These are phyloP conservation scores for Gambusia affinis DNA, from an alignment of 2,113 vertebrate genomes.

Conservation along the genomic window DNA sequence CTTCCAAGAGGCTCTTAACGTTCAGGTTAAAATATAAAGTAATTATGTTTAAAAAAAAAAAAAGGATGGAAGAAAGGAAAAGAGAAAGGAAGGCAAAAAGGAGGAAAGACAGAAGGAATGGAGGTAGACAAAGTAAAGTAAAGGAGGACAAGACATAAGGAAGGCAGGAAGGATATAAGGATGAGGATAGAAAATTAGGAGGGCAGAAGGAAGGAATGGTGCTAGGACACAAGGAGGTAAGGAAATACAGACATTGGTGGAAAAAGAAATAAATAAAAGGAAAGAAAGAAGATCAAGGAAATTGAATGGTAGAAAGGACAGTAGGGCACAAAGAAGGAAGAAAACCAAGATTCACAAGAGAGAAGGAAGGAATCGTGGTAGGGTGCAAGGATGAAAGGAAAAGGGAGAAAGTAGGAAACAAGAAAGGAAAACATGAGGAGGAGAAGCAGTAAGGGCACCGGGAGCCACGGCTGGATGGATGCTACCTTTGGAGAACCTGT, in stretches of 20 bases:
- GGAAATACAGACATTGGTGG: too few species aligned
- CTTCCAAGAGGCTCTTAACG: too few species aligned
- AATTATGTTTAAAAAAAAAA: too few species aligned
- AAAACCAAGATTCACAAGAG: background rate
- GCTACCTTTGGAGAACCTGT: background rate
- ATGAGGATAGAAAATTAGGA: background rate
- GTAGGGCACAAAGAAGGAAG: too few species aligned
- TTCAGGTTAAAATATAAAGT: too few species aligned
- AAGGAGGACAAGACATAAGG: too few species aligned
- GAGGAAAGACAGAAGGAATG: background rate
- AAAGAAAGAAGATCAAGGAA: background rate
- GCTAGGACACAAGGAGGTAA: background rate
- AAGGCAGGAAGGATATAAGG: background rate
- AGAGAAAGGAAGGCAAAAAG: too few species aligned
- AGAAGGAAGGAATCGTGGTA: background rate
- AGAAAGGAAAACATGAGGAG: too few species aligned
- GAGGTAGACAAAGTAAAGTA: background rate
- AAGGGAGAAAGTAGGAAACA: too few species aligned
- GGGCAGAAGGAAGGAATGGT: background rate
- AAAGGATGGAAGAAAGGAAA: background rate
- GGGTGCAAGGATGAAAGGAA: too few species aligned
- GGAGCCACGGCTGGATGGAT: background rate
- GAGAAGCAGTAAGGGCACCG: too few species aligned
- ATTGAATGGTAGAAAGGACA: background rate
- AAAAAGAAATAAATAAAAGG: too few species aligned